Base-by-base conservation (phyloP, 2,113 vertebrate genomes). In the Thamnophis sirtalis region DNA sequence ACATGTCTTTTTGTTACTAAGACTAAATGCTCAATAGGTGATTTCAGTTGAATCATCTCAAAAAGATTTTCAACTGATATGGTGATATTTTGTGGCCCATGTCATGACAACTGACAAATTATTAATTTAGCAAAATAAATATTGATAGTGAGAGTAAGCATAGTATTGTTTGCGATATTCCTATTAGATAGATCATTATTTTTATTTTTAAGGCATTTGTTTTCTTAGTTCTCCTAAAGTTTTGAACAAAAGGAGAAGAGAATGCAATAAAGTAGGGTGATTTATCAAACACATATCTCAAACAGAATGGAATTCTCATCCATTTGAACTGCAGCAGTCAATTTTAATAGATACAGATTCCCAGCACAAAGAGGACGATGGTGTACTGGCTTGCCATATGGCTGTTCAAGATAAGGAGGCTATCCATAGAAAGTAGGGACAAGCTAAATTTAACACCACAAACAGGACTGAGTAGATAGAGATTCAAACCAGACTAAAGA, bases 121-220 rank as follows among this genome's bases (percentile, higher is more conserved):
- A 89, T 84, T 50, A 43, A 84, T 60, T 73, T 11, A 84, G 26
- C 63, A 92, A 92, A 55, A 84, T 3, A 54, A 55, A 80, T 84
- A 53, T 92, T 84, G 84, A 48, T 51, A 43, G 38, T 33, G 17
- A 5, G 51, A 60, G 48, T 58, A 92, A 89, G 38, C 68, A 58
- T 38, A 28, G 6, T 50, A 28, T 50, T 89, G 43, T 60, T 73
- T 8, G 1, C 28, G 84, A 49, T 24, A 50, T 51, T 50, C 50
- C 86, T 73, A 24, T 43, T 26, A 49, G 17, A 38, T 2, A 88
- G 43, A 84, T 48, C 28, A 84, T 21, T 68, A 43, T 54, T 87
- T 90, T 38, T 54, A 28, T 93, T 93, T 90, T 7, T 84, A 80
- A 33, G 91, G 84, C 58, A 92, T 11, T 87, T 13, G 89, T 11